Evolutionary conservation across 2,113 vertebrate genomes (phyloP).

Genomic region (Syrrhaptes paradoxus): DNA sequence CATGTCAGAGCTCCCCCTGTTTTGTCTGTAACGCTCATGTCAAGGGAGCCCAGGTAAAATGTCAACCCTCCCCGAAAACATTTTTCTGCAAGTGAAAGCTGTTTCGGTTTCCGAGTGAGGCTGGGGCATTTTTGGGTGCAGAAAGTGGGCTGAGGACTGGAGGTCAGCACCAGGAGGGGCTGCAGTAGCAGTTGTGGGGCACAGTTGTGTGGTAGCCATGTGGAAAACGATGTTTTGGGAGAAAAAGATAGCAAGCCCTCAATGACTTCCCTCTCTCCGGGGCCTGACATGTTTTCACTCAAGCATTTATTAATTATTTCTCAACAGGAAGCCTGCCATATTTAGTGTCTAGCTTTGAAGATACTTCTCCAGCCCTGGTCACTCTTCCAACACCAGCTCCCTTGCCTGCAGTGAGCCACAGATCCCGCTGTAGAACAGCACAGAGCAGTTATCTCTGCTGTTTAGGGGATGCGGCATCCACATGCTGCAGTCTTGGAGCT

Average conservation of each 20-base stretch:
- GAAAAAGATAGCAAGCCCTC: neutral
- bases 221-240: neutral
- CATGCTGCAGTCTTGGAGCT: neutral
- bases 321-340: rapidly evolving
- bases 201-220: neutral
- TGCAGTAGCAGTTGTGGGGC: neutral
- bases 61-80: neutral
- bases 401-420: neutral
- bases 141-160: neutral
- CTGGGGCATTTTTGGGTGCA: neutral
- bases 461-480: neutral
- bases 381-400: neutral
- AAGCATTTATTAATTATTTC: neutral
- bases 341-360: neutral
- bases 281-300: neutral
- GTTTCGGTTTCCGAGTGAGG: neutral
- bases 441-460: neutral
- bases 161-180: neutral
- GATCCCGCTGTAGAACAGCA: rapidly evolving
- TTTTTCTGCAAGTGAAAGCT: neutral
- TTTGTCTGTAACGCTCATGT: neutral
- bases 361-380: neutral
- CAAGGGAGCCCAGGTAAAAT: neutral
- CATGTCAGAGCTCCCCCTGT: neutral
- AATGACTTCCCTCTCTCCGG: rapidly evolving